Percentiles rank a stretch among this genome's conserved stretches.
Evolutionary conservation across 2,113 vertebrate genomes (phyloP).

Genomic region (Phyllostomus discolor): DNA sequence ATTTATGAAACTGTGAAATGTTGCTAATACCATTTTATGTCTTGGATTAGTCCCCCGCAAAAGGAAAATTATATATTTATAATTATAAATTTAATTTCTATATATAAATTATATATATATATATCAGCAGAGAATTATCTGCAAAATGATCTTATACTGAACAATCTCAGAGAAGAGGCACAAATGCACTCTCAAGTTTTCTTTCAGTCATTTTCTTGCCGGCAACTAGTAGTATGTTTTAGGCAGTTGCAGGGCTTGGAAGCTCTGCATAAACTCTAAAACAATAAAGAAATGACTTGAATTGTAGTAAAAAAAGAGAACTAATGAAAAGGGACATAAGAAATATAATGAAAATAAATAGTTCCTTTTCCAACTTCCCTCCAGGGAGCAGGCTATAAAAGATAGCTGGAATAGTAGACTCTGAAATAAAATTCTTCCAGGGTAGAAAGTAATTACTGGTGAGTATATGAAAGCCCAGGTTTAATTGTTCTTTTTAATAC

Average conservation of each 20-base stretch:
- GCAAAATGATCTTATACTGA: neutral
- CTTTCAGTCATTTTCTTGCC: neutral
- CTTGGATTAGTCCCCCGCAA: neutral
- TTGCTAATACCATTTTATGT: neutral
- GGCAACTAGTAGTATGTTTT: neutral
- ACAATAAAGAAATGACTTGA: conserved; percentile 23
- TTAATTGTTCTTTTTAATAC: conserved; percentile 70
- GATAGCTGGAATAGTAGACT: conserved; percentile 33
- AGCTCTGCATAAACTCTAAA: neutral
- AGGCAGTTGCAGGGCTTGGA: neutral
- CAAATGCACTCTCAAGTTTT: neutral
- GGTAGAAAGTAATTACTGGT: conserved; percentile 66
- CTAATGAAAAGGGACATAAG: conserved; percentile 41
- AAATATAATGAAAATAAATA: conserved; percentile 73
- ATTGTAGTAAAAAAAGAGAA: neutral
- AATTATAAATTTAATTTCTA: too few relatives aligned
- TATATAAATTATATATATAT: neutral
- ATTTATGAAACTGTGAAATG: neutral
- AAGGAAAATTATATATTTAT: neutral
- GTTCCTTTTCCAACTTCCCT: conserved; percentile 42
- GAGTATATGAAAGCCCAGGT: conserved; percentile 49
- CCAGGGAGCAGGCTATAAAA: conserved; percentile 50
- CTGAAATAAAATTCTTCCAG: conserved; percentile 63
- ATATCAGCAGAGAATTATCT: neutral
- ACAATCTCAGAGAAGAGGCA: neutral